Evolutionary conservation across 2,113 vertebrate genomes (phyloP).

Genomic region (Lagopus muta): DNA sequence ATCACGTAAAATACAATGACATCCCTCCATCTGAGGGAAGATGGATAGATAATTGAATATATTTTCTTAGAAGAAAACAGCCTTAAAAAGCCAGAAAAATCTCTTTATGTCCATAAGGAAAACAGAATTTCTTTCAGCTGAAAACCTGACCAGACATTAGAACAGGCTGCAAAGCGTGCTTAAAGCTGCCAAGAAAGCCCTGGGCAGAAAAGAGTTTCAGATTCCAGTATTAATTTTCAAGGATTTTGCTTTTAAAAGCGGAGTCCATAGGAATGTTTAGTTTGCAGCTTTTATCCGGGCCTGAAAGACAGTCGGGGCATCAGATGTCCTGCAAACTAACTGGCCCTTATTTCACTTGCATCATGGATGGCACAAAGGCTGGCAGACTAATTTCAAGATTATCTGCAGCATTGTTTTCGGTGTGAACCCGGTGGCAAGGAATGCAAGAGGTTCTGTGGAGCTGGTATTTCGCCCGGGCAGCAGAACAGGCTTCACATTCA

Average conservation of each 20-base stretch:
- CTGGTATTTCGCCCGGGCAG: neutral
- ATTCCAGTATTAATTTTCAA: neutral
- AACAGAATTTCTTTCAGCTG: neutral
- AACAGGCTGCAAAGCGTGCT: neutral
- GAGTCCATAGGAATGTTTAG: neutral
- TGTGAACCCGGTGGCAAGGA: fast-evolving
- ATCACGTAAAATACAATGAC: neutral
- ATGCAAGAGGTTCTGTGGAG: neutral
- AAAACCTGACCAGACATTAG: neutral
- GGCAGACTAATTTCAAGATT: neutral
- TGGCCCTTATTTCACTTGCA: neutral
- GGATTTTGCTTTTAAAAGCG: neutral
- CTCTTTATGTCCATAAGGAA: neutral
- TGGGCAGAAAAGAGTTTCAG: neutral
- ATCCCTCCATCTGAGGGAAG: neutral
- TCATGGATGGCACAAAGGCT: neutral
- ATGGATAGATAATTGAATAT: neutral
- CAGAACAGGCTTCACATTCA: neutral
- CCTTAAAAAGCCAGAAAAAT: neutral
- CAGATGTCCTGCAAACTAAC: neutral
- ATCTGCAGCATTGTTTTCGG: neutral
- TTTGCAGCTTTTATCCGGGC: neutral
- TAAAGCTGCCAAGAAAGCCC: neutral
- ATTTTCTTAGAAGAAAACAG: neutral
- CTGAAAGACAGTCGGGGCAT: neutral